Base-by-base conservation (phyloP, 2,113 vertebrate genomes). In the Burhinus bistriatus region DNA sequence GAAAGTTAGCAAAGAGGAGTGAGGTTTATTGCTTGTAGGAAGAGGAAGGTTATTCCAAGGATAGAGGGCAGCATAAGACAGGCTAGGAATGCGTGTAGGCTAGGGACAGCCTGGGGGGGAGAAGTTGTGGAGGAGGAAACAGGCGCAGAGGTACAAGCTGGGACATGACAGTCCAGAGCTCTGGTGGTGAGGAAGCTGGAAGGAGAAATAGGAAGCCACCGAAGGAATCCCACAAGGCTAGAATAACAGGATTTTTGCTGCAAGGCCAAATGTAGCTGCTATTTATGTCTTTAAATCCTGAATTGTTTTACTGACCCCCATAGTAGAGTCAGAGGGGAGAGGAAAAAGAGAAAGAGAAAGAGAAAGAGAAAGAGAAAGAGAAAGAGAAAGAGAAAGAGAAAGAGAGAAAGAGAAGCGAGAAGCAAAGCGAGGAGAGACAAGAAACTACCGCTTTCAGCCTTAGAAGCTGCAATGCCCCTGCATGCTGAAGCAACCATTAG, bases 11-110 rank as follows among this genome's bases (percentile, higher is more conserved):
- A 18, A 51, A 54, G 78, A 78, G 64, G 21, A 77, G 25, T 5
- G 83, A 86, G 64, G 51, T 71, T 88, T 51, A 7, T 15, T 58
- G 79, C 78, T 51, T 68, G 55, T 51, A 86, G 76, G 36, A 87
- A 55, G 86, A 89, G 68, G 85, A 88, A 83, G 69, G 75, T 95
- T 91, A 83, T 96, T 93, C 81, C 82, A 95, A 85, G 95, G 94
- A 54, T 94, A 96, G 96, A 95, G 96, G 96, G 96, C 96, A 97
- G 96, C 95, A 96, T 85, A 76, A 96, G 93, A 90, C 94, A 94
- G 97, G 89, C 93, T 72, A 52, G 96, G 86, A 83, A 91, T 13
- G 77, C 0, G 18, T 29, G 78, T 19, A 58, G 81, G 42, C 57
- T 8, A 55, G 70, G 80, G 89, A 92, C 47, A 84, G 89, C 86